Evolutionary conservation across 2,888 invertebrate genomes (phyloP), one percentile per base, ranked within the genome.

Genomic region (Sinopyrophorus schimmeli): DNA sequence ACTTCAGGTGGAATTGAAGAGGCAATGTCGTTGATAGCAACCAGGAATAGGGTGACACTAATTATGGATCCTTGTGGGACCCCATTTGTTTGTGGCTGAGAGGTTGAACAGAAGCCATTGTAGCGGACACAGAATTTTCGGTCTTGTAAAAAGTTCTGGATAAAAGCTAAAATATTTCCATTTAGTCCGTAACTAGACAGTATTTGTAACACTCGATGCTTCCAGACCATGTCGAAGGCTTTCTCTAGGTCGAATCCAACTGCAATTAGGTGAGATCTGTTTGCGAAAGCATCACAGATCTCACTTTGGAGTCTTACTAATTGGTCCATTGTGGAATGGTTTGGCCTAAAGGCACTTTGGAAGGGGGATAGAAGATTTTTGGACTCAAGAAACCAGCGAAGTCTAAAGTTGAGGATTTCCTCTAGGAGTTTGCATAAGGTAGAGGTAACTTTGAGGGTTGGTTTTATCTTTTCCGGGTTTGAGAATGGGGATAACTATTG

Each of bases 1-100:
- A 14, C 14, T 27, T 12, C 2, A 27, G 11, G 27, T 14, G 5
- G 27, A 14, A n/a, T n/a, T n/a, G n/a, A n/a, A n/a, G n/a, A 14
- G 7, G 12, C 14, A 5, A 27, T 14, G 12, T 27, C 12, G 5
- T 12, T 27, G 7, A 27, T 27, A 6, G 14, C 14, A 2, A 27
- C 14, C 14, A 27, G 14, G 7, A 27, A 27, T 7, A 27, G 7
- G 10, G 12, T 27, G 5, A 27, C 27, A 27, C 14, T 27, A 5
- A 12, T 6, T 27, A 27, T 12, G 5, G 27, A 27, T 12, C 27
- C 27, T 10, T 27, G 27, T 12, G 27, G 27, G 3, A 27, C 27
- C 1, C 12, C 12, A 12, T 27, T 27, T 2, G 11, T 11, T 27
- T 27, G 27, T 7, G 11, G 3, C 3, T 14, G 14, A 7, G 5